phyloP scores from a whole-genome alignment of 2,888 invertebrate species.

The Merodon equestris region DNA sequence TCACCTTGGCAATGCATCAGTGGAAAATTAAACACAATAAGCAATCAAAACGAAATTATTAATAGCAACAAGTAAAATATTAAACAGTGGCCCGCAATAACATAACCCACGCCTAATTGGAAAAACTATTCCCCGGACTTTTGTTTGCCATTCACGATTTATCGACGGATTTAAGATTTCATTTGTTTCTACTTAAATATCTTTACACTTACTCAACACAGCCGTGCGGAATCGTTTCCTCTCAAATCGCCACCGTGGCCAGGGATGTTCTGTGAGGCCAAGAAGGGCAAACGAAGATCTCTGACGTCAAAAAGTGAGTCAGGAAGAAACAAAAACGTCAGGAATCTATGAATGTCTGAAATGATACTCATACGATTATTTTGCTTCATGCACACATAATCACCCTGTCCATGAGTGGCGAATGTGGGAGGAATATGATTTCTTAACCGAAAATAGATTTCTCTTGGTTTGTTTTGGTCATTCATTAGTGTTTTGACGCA shows the following conservation, averaged over 20 bases:
- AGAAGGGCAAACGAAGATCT: no score
- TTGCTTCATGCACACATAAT: conserved; percentile 3
- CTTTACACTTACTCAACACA: conserved; percentile 31
- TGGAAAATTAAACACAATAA: conserved; percentile 39
- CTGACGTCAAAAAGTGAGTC: no score
- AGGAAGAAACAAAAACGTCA: background rate
- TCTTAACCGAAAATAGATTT: no score
- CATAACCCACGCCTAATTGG: conserved; percentile 16
- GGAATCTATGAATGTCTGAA: conserved; percentile 5
- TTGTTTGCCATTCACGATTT: conserved; percentile 28
- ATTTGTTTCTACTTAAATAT: conserved; percentile 22
- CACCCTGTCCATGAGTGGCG: conserved; percentile 7
- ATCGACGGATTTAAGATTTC: conserved; percentile 8
- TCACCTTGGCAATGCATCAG: conserved; percentile 66
- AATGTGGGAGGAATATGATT: conserved; percentile 6
- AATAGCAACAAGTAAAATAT: conserved; percentile 23
- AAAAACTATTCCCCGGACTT: conserved; percentile 3
- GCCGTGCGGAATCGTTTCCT: no score
- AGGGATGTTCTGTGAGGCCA: background rate
- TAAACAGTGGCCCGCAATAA: conserved; percentile 10
- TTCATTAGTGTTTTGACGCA: conserved; percentile 39
- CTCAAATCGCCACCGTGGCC: conserved; percentile 1
- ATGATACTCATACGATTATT: conserved; percentile 15
- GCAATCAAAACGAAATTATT: conserved; percentile 29
- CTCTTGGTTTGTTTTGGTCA: no score